A percentile compares a stretch with the other conserved stretches of the same genome.
phyloP scores from a whole-genome alignment of 2,888 invertebrate genomes.

The Dione juno region DNA sequence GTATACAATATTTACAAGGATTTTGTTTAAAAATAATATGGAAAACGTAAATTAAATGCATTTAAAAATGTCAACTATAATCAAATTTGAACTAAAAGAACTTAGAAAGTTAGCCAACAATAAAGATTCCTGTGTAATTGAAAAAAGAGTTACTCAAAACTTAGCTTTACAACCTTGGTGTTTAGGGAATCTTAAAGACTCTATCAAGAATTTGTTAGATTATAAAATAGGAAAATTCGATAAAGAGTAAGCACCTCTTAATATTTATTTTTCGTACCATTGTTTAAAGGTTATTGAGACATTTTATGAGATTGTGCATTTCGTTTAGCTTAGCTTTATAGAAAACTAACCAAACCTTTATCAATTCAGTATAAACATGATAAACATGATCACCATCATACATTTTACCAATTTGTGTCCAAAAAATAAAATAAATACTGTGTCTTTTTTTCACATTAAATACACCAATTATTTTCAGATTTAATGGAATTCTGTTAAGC shows the following conservation, averaged over 20 bases:
- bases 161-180: constrained; percentile 86
- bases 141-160: constrained; percentile 82
- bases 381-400: no score
- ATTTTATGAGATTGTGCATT: neutral
- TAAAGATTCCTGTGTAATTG: constrained; percentile 83
- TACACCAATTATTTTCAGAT: constrained; percentile 71
- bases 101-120: constrained; percentile 80
- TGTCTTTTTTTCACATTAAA: neutral
- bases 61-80: constrained; percentile 73
- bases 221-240: constrained; percentile 85
- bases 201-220: constrained; percentile 84
- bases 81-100: constrained; percentile 81
- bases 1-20: constrained; percentile 4
- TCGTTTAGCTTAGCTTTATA: neutral
- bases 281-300: neutral
- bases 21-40: constrained; percentile 19
- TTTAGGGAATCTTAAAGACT: constrained; percentile 82
- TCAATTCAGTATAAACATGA: no score
- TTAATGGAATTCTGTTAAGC: constrained; percentile 86
- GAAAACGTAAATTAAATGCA: constrained; percentile 28
- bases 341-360: neutral
- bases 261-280: neutral
- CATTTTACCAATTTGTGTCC: no score
- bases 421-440: neutral
- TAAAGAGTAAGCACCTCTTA: constrained; percentile 77